These are phyloP conservation scores for Parambassis ranga DNA, from an alignment of 2,797 vertebrate genomes.

Conservation along the genomic window DNA sequence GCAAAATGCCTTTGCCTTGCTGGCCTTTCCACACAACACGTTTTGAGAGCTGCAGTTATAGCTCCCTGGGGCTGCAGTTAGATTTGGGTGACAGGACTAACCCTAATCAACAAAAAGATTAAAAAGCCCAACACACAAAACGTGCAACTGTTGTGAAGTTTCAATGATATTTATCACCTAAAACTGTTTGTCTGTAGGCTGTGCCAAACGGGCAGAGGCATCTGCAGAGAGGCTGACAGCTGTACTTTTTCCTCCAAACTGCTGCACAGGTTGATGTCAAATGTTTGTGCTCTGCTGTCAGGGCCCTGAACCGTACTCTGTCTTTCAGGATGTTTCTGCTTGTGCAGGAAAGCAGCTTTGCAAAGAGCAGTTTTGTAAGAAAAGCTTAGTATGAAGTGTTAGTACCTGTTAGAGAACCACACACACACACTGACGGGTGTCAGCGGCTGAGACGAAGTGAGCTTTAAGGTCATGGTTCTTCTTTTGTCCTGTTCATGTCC, in stretches of 20 bases:
- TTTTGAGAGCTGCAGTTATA: too few relatives aligned
- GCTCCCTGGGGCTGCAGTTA: too few relatives aligned
- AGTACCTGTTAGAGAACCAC: not conserved
- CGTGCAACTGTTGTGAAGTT: too few relatives aligned
- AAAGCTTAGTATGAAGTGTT: not conserved
- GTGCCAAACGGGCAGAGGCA: not conserved
- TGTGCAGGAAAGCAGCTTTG: not conserved
- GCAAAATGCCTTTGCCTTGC: too few relatives aligned
- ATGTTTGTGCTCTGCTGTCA: slow-evolving; percentile 8
- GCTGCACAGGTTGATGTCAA: not conserved
- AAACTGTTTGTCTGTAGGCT: not conserved
- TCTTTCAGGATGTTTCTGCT: slow-evolving; percentile 3
- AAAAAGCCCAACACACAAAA: too few relatives aligned
- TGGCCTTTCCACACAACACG: too few relatives aligned
- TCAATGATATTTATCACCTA: not conserved
- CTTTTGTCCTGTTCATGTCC: not conserved
- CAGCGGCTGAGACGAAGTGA: not conserved
- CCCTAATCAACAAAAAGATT: too few relatives aligned
- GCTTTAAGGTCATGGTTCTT: not conserved
- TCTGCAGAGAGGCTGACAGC: not conserved
- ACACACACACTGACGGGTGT: slow-evolving; percentile 4
- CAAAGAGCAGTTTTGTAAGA: not conserved
- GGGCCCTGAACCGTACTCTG: not conserved
- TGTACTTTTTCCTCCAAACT: slow-evolving; percentile 6
- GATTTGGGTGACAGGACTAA: too few relatives aligned